Evolutionary conservation across 2,888 invertebrate genomes (phyloP).

Genomic region (Microchrysa polita): DNA sequence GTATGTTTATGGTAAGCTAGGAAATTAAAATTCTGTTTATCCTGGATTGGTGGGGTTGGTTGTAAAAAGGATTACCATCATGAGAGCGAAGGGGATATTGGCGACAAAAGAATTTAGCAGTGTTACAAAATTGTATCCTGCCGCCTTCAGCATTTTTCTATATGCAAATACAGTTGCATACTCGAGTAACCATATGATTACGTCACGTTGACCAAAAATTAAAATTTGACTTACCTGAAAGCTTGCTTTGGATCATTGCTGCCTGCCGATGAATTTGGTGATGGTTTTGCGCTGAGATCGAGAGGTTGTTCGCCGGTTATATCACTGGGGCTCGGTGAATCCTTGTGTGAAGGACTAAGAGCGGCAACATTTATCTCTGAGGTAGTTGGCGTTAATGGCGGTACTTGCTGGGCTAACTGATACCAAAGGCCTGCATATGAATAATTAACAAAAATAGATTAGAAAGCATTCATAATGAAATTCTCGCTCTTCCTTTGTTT

Average conservation of each 20-base stretch:
- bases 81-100: too few species aligned
- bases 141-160: too few species aligned
- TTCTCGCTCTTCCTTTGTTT: constrained; percentile 43
- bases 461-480: not conserved
- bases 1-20: too few species aligned
- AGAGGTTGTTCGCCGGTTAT: constrained; percentile 76
- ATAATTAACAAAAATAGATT: too few species aligned
- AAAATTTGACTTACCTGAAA: constrained; percentile 73
- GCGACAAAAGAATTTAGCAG: too few species aligned
- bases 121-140: too few species aligned
- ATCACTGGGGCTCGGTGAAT: constrained; percentile 66
- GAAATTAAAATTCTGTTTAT: too few species aligned
- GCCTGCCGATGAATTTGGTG: constrained; percentile 63
- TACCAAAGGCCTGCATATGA: constrained; percentile 51
- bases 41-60: too few species aligned
- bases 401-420: constrained; percentile 57
- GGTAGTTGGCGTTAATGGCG: constrained; percentile 62
- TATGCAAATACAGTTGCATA: too few species aligned
- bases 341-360: constrained; percentile 63
- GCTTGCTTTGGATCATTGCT: constrained; percentile 70
- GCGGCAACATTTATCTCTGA: constrained; percentile 61
- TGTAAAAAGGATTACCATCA: too few species aligned
- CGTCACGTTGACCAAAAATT: too few species aligned
- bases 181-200: too few species aligned
- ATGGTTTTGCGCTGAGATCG: constrained; percentile 85